These are phyloP conservation scores for Blera fallax DNA, from an alignment of 2,888 invertebrate species.

Conservation along the genomic window DNA sequence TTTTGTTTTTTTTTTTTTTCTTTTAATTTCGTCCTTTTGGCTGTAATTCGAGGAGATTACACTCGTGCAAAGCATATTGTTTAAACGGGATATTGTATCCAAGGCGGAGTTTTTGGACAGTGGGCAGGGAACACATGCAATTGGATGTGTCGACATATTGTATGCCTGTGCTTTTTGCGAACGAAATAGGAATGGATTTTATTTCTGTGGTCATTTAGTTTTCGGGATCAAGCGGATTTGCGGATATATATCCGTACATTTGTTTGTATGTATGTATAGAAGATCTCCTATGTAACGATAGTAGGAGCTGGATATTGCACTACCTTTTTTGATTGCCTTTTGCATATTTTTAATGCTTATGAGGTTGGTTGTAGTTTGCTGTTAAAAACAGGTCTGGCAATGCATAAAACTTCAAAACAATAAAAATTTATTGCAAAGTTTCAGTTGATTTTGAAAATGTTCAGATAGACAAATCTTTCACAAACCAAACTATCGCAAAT, in stretches of 20 bases:
- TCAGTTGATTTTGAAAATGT: too few species aligned
- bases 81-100: constrained; percentile 12
- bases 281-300: not conserved
- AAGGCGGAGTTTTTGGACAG: constrained; percentile 25
- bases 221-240: not conserved
- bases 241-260: not conserved
- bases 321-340: too few species aligned
- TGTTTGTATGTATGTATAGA: not conserved
- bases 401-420: too few species aligned
- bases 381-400: too few species aligned
- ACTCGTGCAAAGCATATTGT: constrained; percentile 29
- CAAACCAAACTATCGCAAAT: too few species aligned
- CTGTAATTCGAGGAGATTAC: constrained; percentile 17
- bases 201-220: not conserved
- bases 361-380: too few species aligned
- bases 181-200: not conserved
- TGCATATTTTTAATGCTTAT: too few species aligned
- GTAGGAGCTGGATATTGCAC: too few species aligned
- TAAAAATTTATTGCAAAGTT: too few species aligned
- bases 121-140: constrained; percentile 19
- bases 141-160: constrained; percentile 16
- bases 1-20: constrained; percentile 6
- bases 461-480: too few species aligned
- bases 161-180: not conserved
- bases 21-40: constrained; percentile 27